Evolutionary conservation across 2,888 invertebrate genomes (phyloP).

Genomic region (Agrotis ipsilon): DNA sequence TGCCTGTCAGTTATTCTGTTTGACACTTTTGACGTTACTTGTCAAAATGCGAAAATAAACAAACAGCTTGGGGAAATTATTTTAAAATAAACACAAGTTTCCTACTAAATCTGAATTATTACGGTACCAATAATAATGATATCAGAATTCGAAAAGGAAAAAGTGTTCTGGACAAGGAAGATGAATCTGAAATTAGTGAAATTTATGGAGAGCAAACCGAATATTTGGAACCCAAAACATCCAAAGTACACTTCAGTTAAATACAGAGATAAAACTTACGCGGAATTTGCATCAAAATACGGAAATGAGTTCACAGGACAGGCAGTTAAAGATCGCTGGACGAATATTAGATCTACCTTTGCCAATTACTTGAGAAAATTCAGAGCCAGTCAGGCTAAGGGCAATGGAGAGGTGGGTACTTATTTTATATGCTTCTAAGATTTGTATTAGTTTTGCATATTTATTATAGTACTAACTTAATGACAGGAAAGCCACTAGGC

Average conservation of each 20-base stretch:
- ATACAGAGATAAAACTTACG: constrained; percentile 81
- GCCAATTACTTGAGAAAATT: constrained; percentile 85
- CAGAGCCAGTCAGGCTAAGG: constrained; percentile 74
- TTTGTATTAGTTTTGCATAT: neutral
- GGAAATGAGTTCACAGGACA: constrained; percentile 84
- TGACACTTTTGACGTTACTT: neutral
- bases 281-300: constrained; percentile 84
- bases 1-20: no score
- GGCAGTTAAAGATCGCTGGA: constrained; percentile 88
- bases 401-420: constrained; percentile 74
- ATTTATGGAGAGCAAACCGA: constrained; percentile 82
- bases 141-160: constrained; percentile 85
- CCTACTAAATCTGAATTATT: neutral
- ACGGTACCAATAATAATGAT: constrained; percentile 71
- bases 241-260: constrained; percentile 84
- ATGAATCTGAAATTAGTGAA: constrained; percentile 87
- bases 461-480: no score
- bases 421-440: neutral
- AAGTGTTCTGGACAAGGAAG: constrained; percentile 86
- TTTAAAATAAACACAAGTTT: constrained; percentile 7
- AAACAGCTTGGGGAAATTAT: neutral
- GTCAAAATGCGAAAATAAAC: constrained; percentile 13
- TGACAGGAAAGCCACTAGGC: no score
- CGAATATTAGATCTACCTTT: constrained; percentile 87
- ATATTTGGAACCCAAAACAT: constrained; percentile 87